phyloP scores from a whole-genome alignment of 2,888 invertebrate species.

The Himalopsyche kuldschensis region DNA sequence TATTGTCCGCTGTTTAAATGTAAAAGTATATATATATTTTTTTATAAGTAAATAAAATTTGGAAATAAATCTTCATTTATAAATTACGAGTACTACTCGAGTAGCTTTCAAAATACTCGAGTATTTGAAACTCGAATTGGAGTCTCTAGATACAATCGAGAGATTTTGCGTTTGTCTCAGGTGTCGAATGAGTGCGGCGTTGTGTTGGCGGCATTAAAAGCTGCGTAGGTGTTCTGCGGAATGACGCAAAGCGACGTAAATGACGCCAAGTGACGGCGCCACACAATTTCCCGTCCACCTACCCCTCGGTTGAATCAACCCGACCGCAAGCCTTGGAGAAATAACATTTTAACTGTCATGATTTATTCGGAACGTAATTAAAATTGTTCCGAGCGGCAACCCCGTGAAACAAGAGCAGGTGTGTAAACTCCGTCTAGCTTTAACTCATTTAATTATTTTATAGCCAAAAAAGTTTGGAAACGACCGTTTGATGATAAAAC shows the following conservation, averaged over 20 bases:
- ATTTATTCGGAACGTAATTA: conserved; percentile 28
- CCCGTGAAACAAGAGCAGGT: not conserved
- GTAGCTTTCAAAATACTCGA: no score
- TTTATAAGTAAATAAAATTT: no score
- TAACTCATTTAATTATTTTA: not conserved
- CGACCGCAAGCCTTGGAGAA: not conserved
- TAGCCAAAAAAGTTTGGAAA: not conserved
- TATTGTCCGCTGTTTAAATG: no score
- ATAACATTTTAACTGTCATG: conserved; percentile 27
- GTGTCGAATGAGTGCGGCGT: conserved; percentile 29
- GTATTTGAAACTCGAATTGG: no score
- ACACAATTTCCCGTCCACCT: not conserved
- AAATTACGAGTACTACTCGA: no score
- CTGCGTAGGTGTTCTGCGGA: not conserved
- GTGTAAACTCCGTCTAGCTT: not conserved
- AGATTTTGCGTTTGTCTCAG: conserved; percentile 31
- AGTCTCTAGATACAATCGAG: no score
- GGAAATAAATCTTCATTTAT: no score
- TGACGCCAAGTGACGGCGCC: not conserved
- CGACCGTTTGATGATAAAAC: not conserved
- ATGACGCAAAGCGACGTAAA: conserved; percentile 6
- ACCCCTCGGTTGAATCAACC: not conserved
- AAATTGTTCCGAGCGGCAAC: not conserved
- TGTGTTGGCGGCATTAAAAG: not conserved
- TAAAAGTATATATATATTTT: no score